Evolutionary conservation across 1,140 invertebrate species (phyloP), one percentile per base, ranked within the genome.

Genomic region (Zaprionus inermis): DNA sequence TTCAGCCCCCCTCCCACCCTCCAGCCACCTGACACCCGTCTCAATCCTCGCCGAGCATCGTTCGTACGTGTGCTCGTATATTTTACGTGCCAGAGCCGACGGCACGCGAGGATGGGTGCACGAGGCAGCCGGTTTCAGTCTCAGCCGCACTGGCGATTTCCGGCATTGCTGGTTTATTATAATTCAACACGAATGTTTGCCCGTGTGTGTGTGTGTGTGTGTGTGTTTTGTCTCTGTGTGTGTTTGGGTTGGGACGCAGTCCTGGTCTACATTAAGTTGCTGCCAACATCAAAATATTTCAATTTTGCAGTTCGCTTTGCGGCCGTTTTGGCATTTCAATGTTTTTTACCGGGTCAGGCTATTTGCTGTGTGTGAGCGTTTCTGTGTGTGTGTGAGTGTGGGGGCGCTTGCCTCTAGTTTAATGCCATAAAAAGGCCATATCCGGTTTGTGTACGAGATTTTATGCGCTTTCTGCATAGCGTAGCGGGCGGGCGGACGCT

Each of bases 121-220:
- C 36, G 14, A 38, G 38, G n/a, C 38, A n/a, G 28, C 28, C 38
- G 14, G 38, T 16, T 6, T 16, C 18, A 22, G 44, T 49, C 18
- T 49, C 44, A 49, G 69, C 68, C 76, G 59, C 78, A 85, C 79
- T 83, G 83, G 80, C 84, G 84, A 88, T 89, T 89, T 88, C 84
- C 84, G 84, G 83, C 74, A 84, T 88, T 77, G 81, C 77, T 88
- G 84, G 79, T 88, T 83, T 88, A 88, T 88, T 88, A 88, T 88
- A 88, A 88, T 88, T 88, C 83, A 88, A 79, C 83, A 88, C 79
- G 79, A 88, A 76, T 79, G 82, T 71, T 49, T 59, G 34, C 55
- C 20, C 22, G 36, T 55, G 49, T 56, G 38, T 36, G 16, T 34
- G 22, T 14, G 38, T 51, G 24, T 60, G 20, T 69, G 18, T 54